Percentiles rank a stretch among this genome's conserved stretches.
Evolutionary conservation across 2,888 invertebrate species (phyloP).

Genomic region (Allophyes oxyacanthae): DNA sequence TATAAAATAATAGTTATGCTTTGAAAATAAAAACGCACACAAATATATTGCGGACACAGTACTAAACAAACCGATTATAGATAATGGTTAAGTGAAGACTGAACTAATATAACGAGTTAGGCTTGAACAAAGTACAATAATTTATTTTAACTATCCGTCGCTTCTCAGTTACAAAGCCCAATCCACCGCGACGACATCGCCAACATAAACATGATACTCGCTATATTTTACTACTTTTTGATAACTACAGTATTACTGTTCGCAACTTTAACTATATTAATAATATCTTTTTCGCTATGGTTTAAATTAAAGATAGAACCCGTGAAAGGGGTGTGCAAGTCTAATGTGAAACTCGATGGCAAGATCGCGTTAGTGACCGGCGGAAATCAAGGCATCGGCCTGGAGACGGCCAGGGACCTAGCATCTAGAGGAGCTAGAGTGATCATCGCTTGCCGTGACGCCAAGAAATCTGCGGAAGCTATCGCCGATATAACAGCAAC

Average conservation of each 20-base stretch:
- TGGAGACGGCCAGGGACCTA: slow-evolving; percentile 92
- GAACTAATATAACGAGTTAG: too few species aligned
- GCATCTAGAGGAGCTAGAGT: slow-evolving; percentile 92
- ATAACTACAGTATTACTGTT: neutral
- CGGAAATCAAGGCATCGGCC: slow-evolving; percentile 95
- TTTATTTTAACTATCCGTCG: neutral
- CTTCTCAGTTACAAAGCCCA: slow-evolving; percentile 4
- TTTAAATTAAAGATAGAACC: slow-evolving; percentile 34
- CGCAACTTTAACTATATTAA: neutral
- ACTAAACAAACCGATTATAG: too few species aligned
- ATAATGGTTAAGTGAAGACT: too few species aligned
- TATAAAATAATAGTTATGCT: too few species aligned
- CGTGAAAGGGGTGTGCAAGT: slow-evolving; percentile 67
- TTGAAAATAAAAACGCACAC: too few species aligned
- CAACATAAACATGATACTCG: slow-evolving; percentile 32
- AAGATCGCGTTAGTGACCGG: slow-evolving; percentile 94
- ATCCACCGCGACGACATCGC: neutral
- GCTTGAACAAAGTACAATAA: neutral
- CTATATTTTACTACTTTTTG: slow-evolving; percentile 10
- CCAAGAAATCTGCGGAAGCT: slow-evolving; percentile 91
- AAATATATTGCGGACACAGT: too few species aligned
- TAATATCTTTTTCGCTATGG: neutral
- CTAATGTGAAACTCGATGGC: slow-evolving; percentile 73
- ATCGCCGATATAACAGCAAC: slow-evolving; percentile 91
- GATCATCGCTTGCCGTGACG: slow-evolving; percentile 93